Evolutionary conservation across 2,797 vertebrate genomes (phyloP), one percentile per base, ranked within the genome.

Genomic region (Myotis vivesi): DNA sequence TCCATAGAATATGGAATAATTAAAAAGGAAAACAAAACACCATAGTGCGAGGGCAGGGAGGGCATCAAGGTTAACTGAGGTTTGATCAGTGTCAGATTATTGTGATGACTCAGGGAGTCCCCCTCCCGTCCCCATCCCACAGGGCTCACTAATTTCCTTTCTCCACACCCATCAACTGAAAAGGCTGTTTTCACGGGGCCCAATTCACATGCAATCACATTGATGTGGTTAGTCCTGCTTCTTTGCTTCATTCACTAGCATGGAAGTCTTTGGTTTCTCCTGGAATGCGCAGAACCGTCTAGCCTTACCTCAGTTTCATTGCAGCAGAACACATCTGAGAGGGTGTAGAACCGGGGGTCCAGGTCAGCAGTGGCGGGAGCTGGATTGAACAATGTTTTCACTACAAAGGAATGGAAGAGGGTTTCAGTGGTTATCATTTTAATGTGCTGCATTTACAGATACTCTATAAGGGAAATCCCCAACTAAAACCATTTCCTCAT

Each of bases 311-410:
- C 99, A 75, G 98, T 99, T 98, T 99, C 99, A 93, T 99, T 99
- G 98, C 99, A 99, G 98, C 99, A 99, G 98, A 99, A 99, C 98
- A 99, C 98, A 95, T 99, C 99, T 0, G 99, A 99, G 93, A 98
- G 97, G 82, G 93, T 94, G 98, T 99, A 99, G 98, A 99, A 99
- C 89, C 97, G 98, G 36, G 98, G 96, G 96, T 99, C 99, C 97
- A 99, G 97, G 97, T 99, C 98, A 89, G 98, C 96, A 72, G 98
- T 91, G 89, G 99, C 99, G 19, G 99, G 99, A 13, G 99, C 99
- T 25, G 99, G 99, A 98, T 99, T 99, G 98, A 99, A 99, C 97
- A 99, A 97, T 55, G 99, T 99, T 98, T 98, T 99, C 73, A 99
- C 99, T 99, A 98, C 28, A 98, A 98, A 96, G 93, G 79, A 98